Evolutionary conservation across 2,888 invertebrate genomes (phyloP), one percentile per base, ranked within the genome.

Genomic region (Nemurella pictetii): DNA sequence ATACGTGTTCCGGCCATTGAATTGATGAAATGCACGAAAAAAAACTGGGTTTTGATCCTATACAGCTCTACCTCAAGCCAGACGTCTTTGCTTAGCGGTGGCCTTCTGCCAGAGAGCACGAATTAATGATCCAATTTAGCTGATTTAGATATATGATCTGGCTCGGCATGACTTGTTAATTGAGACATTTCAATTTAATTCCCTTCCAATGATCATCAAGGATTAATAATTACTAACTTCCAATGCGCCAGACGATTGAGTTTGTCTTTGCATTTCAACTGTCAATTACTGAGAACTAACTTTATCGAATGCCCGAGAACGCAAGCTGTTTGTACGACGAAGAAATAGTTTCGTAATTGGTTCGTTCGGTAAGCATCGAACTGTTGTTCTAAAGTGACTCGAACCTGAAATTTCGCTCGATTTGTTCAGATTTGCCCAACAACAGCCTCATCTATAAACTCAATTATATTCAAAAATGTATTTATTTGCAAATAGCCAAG

Each of bases 141-240:
- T 78, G 78, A 78, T 78, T 78, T 78, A 78, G 28, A 29, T 78
- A 78, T n/a, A 30, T 30, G 78, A 78, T 30, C 30, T 28, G 75
- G 28, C 78, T 78, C n/a, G 55, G 55, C 55, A 55, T 12, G 55
- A 55, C 55, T 55, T 20, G 55, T 82, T 82, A 82, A 82, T 82
- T 82, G 82, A 82, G 82, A 82, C 82, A 55, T 82, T 82, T 82
- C 55, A 72, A 15, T 82, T 72, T 26, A 82, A 36, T 72, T 35
- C n/a, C 36, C 30, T 15, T 82, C 27, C 55, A 82, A 29, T 75
- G 75, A 55, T 82, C 82, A 28, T 82, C 29, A 55, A 15, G 72
- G 26, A 55, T 82, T 55, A 82, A 72, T 82, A 28, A 82, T 55
- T 55, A 72, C 26, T 55, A 9, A 82, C 82, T 55, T 72, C 55